phyloP scores from a whole-genome alignment of 92 coral and sea anemone genomes.

The Montipora capitata region DNA sequence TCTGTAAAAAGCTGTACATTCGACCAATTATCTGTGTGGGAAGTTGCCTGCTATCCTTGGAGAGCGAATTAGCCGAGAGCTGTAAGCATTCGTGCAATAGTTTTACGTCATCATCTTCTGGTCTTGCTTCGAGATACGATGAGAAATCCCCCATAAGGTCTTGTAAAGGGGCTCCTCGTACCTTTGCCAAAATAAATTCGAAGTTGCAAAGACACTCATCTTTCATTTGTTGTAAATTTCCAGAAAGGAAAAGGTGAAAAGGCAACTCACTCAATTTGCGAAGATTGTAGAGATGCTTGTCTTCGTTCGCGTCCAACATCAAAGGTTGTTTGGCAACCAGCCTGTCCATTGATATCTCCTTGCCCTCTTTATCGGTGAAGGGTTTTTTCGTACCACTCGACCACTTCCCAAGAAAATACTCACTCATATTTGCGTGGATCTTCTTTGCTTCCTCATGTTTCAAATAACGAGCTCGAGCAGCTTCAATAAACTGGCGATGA shows the following conservation, averaged over 20 bases:
- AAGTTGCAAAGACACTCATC: constrained; percentile 90
- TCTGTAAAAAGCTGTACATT: constrained; percentile 87
- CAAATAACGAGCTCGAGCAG: constrained; percentile 89
- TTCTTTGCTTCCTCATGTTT: constrained; percentile 70
- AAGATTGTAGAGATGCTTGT: constrained; percentile 84
- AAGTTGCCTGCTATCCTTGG: constrained; percentile 88
- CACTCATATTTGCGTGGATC: constrained; percentile 90
- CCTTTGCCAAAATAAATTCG: constrained; percentile 91
- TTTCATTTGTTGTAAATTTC: constrained; percentile 76
- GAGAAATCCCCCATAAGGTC: constrained; percentile 86
- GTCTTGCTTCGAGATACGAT: constrained; percentile 75
- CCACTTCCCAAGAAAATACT: constrained; percentile 95
- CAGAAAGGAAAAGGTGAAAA: constrained; percentile 85
- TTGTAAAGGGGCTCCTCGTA: constrained; percentile 84
- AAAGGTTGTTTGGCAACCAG: constrained; percentile 91
- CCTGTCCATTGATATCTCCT: constrained; percentile 87
- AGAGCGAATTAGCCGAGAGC: constrained; percentile 84
- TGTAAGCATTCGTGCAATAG: constrained; percentile 90
- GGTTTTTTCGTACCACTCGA: constrained; percentile 90
- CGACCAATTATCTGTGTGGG: constrained; percentile 96
- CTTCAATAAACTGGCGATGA: constrained; percentile 98
- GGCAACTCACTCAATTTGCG: constrained; percentile 96
- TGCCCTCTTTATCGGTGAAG: constrained; percentile 89
- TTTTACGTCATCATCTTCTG: constrained; percentile 89
- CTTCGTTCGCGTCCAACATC: constrained; percentile 85